These are phyloP conservation scores for Microplitis demolitor DNA, from an alignment of 1,140 invertebrate genomes.

Conservation along the genomic window DNA sequence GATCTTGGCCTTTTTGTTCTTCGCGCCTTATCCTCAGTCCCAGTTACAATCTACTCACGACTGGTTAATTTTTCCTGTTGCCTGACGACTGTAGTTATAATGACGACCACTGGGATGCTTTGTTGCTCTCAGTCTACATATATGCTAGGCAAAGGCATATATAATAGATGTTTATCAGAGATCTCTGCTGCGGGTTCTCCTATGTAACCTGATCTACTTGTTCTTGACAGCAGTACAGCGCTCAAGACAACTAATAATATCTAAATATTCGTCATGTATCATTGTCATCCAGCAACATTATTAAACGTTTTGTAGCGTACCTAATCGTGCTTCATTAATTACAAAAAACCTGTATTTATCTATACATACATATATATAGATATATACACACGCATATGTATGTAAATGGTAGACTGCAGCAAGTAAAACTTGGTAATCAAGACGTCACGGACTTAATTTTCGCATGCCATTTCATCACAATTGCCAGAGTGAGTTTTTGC, in stretches of 20 bases:
- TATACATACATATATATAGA: no score
- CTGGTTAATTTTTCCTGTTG: no score
- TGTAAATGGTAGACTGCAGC: not conserved
- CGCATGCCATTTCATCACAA: not conserved
- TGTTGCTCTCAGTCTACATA: no score
- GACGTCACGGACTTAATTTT: not conserved
- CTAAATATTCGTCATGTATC: constrained; percentile 2
- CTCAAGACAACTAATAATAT: constrained; percentile 5
- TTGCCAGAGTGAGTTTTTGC: not conserved
- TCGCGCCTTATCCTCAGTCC: no score
- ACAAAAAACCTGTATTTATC: no score
- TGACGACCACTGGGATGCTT: no score
- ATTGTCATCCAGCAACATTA: not conserved
- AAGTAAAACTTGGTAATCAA: not conserved
- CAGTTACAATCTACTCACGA: no score
- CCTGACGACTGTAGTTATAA: no score
- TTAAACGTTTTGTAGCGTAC: no score
- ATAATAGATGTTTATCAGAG: not conserved
- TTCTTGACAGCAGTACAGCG: not conserved
- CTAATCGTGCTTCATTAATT: no score
- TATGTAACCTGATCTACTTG: constrained; percentile 12
- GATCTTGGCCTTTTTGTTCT: no score
- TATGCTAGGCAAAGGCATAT: not conserved
- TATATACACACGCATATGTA: not conserved
- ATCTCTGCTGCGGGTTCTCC: not conserved